Conservation (phyloP, 2,888 invertebrate species). For the Pyrgus malvae region DNA sequence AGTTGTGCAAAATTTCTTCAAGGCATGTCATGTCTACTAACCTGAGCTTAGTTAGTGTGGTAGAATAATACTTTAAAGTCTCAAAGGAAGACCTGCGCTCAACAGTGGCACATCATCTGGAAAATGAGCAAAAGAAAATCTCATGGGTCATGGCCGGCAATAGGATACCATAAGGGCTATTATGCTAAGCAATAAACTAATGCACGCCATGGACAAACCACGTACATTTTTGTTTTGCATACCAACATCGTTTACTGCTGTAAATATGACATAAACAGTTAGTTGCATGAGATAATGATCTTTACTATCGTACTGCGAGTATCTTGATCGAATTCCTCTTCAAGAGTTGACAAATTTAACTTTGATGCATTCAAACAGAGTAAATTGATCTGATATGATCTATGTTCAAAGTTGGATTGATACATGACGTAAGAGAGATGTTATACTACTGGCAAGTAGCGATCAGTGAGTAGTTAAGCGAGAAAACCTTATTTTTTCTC, state of each 20-base stretch:
- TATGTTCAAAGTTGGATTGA: slow-evolving; percentile 15
- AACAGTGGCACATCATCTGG: too few species aligned
- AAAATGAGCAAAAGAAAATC: too few species aligned
- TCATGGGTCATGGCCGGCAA: too few species aligned
- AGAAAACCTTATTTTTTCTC: too few species aligned
- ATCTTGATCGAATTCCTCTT: slow-evolving; percentile 16
- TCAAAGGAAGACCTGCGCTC: too few species aligned
- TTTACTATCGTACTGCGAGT: not conserved
- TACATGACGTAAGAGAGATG: not conserved
- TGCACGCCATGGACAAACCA: too few species aligned
- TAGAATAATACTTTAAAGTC: too few species aligned
- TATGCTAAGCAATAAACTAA: too few species aligned
- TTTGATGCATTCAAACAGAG: slow-evolving; percentile 21
- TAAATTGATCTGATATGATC: slow-evolving; percentile 19
- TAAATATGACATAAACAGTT: slow-evolving; percentile 15
- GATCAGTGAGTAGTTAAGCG: not conserved
- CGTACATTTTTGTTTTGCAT: not conserved
- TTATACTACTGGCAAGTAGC: not conserved
- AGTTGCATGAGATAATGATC: slow-evolving; percentile 3
- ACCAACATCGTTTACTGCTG: slow-evolving; percentile 1
- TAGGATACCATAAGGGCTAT: too few species aligned
- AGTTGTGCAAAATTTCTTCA: too few species aligned
- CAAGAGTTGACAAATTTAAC: slow-evolving; percentile 21
- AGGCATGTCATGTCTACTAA: too few species aligned
- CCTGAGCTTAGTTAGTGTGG: too few species aligned